Base-by-base conservation (phyloP, 2,113 vertebrate species). In the Dasyprocta punctata region DNA sequence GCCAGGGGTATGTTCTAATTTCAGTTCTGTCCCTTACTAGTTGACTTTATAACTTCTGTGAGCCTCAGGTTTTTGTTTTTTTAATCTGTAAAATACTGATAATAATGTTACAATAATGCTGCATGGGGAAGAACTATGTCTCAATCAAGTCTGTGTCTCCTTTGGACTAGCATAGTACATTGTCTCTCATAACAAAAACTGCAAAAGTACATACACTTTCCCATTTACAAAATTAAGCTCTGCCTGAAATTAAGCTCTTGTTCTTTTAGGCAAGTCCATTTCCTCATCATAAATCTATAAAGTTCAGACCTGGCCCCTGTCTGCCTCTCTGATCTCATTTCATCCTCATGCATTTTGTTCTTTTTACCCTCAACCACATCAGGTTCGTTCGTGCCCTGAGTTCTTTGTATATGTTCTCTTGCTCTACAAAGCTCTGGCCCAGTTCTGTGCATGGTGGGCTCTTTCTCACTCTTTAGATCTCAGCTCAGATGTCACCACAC, bases 391-490 rank as follows among this genome's bases (percentile, higher is more conserved):
- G 49, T 97, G 78, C 54, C 61, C 63, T 63, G 56, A 93, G 60
- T 77, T 95, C 60, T 94, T 16, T 49, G 63, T 44, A 61, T 47
- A 47, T 85, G 83, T 87, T 92, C 49, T 65, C 75, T 91, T 90
- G 30, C 33, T 77, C 86, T 93, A 92, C 38, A 89, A 77, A 97
- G 63, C 88, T 92, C 90, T 88, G 85, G 9, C 67, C 75, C 61
- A 87, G 80, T 93, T 97, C 84, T 96, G 49, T 90, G 56, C 63
- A 44, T n/a, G 65, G 38, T 58, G 16, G 71, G 41, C 14, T 54
- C 47, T 93, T 90, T 92, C 56, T 96, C 73, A 61, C n/a, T 93
- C 84, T 95, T 95, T 60, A 96, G 86, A 87, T 89, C 73, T 95
- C 80, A 58, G 30, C 52, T 91, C 97, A 89, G 81, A 93, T 75